Percentiles rank a stretch among this genome's conserved stretches.
Evolutionary conservation across 2,888 invertebrate genomes (phyloP).

Genomic region (Platerodrilus igneus): DNA sequence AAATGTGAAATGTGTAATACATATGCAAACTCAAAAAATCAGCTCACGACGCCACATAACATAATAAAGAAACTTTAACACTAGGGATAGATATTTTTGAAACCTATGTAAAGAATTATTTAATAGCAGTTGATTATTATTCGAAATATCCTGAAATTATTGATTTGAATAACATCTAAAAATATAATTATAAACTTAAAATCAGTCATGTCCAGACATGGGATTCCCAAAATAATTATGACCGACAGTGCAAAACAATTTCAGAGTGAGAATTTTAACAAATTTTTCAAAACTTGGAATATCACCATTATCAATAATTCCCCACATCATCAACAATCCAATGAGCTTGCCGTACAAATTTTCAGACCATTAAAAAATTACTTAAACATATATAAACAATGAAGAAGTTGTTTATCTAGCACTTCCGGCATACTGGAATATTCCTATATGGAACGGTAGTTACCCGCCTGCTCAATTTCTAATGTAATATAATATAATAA

Average conservation of each 20-base stretch:
- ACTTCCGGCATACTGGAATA: slow-evolving; percentile 7
- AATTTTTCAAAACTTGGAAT: slow-evolving; percentile 13
- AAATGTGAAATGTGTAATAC: slow-evolving; percentile 15
- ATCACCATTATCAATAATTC: slow-evolving; percentile 4
- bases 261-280: slow-evolving; percentile 5
- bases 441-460: slow-evolving; percentile 3
- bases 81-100: slow-evolving; percentile 14
- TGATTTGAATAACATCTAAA: slow-evolving; percentile 4
- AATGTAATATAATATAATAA: too few relatives aligned
- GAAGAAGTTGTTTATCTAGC: slow-evolving; percentile 10
- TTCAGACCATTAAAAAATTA: slow-evolving; percentile 14
- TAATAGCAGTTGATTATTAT: slow-evolving; percentile 11
- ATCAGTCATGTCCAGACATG: slow-evolving; percentile 12
- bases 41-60: slow-evolving; percentile 8
- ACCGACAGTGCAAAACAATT: slow-evolving; percentile 12
- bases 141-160: slow-evolving; percentile 7
- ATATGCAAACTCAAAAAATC: slow-evolving; percentile 13
- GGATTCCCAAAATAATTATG: slow-evolving; percentile 14
- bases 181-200: slow-evolving; percentile 12
- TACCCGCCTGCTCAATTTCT: slow-evolving; percentile 8
- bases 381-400: slow-evolving; percentile 11
- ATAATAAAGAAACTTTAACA: slow-evolving; percentile 15
- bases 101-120: slow-evolving; percentile 7
- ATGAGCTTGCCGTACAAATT: slow-evolving; percentile 9
- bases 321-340: slow-evolving; percentile 12